Conservation (phyloP, 2,888 invertebrate genomes). For the Mesoligia furuncula region DNA sequence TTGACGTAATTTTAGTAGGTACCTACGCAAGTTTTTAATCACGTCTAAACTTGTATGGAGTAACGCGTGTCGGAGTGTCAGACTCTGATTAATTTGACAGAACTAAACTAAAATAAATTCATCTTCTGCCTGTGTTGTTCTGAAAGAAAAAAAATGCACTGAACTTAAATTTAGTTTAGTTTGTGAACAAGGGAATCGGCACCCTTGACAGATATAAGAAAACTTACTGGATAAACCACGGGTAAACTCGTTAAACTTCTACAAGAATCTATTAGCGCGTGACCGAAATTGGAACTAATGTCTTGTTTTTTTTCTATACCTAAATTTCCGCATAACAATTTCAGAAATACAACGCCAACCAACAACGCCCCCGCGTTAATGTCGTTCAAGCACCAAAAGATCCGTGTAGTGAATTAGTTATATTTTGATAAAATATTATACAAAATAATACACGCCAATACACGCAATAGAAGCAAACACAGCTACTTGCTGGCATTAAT, state of each 20-base stretch:
- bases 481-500: conserved; percentile 19
- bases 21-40: too few species aligned
- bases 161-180: too few species aligned
- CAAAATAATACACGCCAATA: neutral
- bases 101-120: too few species aligned
- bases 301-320: neutral
- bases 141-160: too few species aligned
- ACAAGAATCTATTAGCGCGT: neutral
- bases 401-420: neutral
- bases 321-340: neutral
- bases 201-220: too few species aligned
- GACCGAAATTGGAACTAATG: neutral
- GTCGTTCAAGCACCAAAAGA: neutral
- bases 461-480: neutral
- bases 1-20: too few species aligned
- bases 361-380: neutral
- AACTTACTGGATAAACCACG: neutral
- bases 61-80: too few species aligned
- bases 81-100: too few species aligned
- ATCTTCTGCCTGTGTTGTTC: too few species aligned
- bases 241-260: neutral
- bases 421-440: neutral
- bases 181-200: too few species aligned
- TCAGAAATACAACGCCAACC: neutral
- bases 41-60: too few species aligned